phyloP scores from a whole-genome alignment of 2,888 invertebrate genomes.

The Chrysodeixis includens region DNA sequence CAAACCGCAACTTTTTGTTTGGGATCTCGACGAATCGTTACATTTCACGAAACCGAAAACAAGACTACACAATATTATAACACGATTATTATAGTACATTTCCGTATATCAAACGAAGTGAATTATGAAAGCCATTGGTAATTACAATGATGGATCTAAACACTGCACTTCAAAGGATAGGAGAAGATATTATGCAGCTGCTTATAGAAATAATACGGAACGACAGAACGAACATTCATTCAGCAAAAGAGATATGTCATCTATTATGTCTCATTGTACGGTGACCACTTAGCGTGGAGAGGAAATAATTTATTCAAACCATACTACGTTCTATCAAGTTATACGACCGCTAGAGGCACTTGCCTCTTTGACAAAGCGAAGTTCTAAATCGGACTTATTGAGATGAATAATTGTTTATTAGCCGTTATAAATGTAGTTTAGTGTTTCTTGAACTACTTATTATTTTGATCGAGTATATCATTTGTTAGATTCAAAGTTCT shows the following conservation, averaged over 20 bases:
- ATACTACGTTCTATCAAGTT: slow-evolving; percentile 62
- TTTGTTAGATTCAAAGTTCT: neutral
- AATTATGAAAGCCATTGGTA: slow-evolving; percentile 58
- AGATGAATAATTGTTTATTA: slow-evolving; percentile 30
- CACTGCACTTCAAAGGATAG: slow-evolving; percentile 72
- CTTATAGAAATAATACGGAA: slow-evolving; percentile 69
- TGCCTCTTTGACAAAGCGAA: slow-evolving; percentile 26
- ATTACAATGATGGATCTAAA: slow-evolving; percentile 70
- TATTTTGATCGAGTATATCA: neutral
- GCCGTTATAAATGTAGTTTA: slow-evolving; percentile 7
- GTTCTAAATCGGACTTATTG: slow-evolving; percentile 18
- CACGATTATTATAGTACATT: slow-evolving; percentile 53
- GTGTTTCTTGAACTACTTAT: neutral
- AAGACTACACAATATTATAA: slow-evolving; percentile 35
- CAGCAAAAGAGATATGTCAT: slow-evolving; percentile 81
- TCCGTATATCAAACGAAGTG: slow-evolving; percentile 51
- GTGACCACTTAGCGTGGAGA: slow-evolving; percentile 82
- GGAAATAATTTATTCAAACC: slow-evolving; percentile 85
- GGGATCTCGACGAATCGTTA: slow-evolving; percentile 39
- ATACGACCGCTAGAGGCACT: slow-evolving; percentile 32
- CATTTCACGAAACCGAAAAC: slow-evolving; percentile 38
- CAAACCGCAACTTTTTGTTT: slow-evolving; percentile 27
- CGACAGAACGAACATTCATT: slow-evolving; percentile 73
- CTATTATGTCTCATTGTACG: slow-evolving; percentile 81
- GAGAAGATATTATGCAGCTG: slow-evolving; percentile 44